These are phyloP conservation scores for Podarcis muralis DNA, from an alignment of 2,113 vertebrate species.

Conservation along the genomic window DNA sequence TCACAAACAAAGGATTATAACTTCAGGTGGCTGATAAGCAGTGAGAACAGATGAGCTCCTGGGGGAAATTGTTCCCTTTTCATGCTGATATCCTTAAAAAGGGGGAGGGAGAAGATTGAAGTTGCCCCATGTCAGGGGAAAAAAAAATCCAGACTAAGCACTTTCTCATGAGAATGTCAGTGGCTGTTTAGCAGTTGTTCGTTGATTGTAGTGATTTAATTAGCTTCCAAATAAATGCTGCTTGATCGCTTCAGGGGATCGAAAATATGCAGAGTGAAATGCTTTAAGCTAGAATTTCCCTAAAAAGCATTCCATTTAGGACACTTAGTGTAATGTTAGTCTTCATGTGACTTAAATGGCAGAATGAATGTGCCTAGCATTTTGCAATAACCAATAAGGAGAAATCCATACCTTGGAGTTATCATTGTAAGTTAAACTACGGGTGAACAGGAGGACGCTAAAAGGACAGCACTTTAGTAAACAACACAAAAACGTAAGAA, in stretches of 20 bases:
- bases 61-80: conserved; percentile 42
- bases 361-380: not conserved
- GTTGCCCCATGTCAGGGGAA: not conserved
- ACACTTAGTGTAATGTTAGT: conserved; percentile 4
- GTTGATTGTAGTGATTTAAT: conserved; percentile 40
- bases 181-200: conserved; percentile 39
- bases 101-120: conserved; percentile 38
- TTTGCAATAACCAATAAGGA: conserved; percentile 2
- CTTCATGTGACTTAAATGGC: not conserved
- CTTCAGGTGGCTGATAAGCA: conserved; percentile 71
- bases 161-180: conserved; percentile 34
- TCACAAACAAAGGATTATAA: conserved; percentile 69
- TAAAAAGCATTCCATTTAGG: conserved; percentile 22
- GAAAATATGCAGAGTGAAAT: conserved; percentile 44
- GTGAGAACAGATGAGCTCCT: conserved; percentile 62
- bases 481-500: not conserved
- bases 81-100: conserved; percentile 53
- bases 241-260: conserved; percentile 34
- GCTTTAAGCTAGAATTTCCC: conserved; percentile 1
- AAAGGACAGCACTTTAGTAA: not conserved
- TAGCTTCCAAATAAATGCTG: conserved; percentile 52
- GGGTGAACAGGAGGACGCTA: conserved; percentile 25
- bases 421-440: conserved; percentile 2
- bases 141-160: conserved; percentile 22
- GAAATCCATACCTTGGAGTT: not conserved